Percentiles rank a stretch among this genome's conserved stretches.
phyloP scores from a whole-genome alignment of 2,888 invertebrate genomes.

The Gymnosoma rotundatum region DNA sequence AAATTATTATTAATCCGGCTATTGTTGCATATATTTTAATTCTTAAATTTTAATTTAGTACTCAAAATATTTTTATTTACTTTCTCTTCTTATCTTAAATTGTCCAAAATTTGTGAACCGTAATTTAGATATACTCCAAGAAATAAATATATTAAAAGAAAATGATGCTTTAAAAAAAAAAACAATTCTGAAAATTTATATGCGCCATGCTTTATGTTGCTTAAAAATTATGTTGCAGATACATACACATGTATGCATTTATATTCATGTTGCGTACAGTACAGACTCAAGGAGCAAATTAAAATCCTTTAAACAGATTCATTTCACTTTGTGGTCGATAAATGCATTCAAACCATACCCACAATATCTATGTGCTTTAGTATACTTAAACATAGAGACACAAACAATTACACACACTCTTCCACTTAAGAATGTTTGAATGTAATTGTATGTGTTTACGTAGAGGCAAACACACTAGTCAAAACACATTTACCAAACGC shows the following conservation, averaged over 20 bases:
- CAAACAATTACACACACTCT: neutral
- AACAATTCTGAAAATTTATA: slow-evolving; percentile 17
- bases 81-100: neutral
- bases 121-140: neutral
- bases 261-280: slow-evolving; percentile 25
- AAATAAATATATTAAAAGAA: neutral
- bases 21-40: too few relatives aligned
- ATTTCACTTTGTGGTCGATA: slow-evolving; percentile 79
- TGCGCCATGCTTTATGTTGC: slow-evolving; percentile 15
- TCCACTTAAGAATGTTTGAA: neutral
- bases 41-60: too few relatives aligned
- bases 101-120: neutral
- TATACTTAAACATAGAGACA: neutral
- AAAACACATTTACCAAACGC: slow-evolving; percentile 57
- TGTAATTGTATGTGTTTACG: slow-evolving; percentile 43
- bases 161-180: neutral
- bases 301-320: slow-evolving; percentile 80
- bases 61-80: neutral
- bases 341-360: slow-evolving; percentile 74
- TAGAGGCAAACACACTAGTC: slow-evolving; percentile 49
- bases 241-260: neutral
- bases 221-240: slow-evolving; percentile 2
- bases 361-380: slow-evolving; percentile 41
- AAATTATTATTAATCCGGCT: too few relatives aligned
- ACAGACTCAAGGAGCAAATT: slow-evolving; percentile 71